Conservation (phyloP, 2,888 invertebrate genomes). For the Troides helena region DNA sequence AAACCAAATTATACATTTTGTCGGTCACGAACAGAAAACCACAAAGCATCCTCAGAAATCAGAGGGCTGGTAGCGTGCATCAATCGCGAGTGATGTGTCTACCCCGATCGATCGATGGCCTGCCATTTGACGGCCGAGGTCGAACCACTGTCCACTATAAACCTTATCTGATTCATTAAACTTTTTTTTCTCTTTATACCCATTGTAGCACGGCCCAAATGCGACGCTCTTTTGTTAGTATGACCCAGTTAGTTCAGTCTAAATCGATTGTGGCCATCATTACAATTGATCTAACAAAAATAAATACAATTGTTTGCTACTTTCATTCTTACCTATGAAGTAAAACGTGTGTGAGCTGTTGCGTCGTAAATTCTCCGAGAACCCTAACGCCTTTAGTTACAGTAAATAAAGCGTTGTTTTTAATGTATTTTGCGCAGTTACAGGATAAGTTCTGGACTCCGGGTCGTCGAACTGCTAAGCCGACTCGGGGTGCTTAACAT, state of each 20-base stretch:
- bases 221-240: slow-evolving; percentile 64
- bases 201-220: slow-evolving; percentile 62
- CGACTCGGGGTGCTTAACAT: slow-evolving; percentile 74
- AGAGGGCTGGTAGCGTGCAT: slow-evolving; percentile 54
- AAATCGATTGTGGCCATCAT: slow-evolving; percentile 59
- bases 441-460: slow-evolving; percentile 60
- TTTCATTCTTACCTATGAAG: slow-evolving; percentile 4
- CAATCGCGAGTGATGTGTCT: slow-evolving; percentile 55
- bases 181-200: slow-evolving; percentile 56
- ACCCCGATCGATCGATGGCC: slow-evolving; percentile 68
- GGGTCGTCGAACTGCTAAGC: slow-evolving; percentile 77
- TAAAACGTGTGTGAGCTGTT: neutral
- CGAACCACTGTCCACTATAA: slow-evolving; percentile 71
- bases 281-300: slow-evolving; percentile 48
- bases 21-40: too few relatives aligned
- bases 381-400: slow-evolving; percentile 35
- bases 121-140: slow-evolving; percentile 77
- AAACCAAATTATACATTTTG: too few relatives aligned
- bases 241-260: slow-evolving; percentile 71
- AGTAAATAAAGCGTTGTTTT: slow-evolving; percentile 55
- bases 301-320: slow-evolving; percentile 9
- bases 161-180: slow-evolving; percentile 75
- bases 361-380: slow-evolving; percentile 42
- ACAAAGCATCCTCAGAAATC: slow-evolving; percentile 31
- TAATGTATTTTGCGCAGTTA: slow-evolving; percentile 45